These are phyloP conservation scores for Phalacrocorax aristotelis DNA, from an alignment of 2,113 vertebrate genomes.

Conservation along the genomic window DNA sequence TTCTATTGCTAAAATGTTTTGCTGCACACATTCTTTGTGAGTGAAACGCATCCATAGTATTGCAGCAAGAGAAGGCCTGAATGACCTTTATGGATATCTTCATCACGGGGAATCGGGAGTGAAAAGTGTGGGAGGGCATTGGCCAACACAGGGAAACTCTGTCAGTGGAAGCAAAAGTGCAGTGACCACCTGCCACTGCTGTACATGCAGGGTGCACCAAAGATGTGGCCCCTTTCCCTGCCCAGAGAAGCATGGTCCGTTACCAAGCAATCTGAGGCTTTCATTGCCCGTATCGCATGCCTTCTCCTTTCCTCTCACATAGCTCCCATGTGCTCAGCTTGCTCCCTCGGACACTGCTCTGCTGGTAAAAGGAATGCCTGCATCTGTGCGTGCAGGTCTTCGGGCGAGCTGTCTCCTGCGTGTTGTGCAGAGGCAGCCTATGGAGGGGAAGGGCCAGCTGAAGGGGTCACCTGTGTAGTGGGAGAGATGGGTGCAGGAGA, in stretches of 20 bases:
- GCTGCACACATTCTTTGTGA: neutral
- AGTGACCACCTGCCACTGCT: neutral
- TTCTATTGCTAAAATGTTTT: neutral
- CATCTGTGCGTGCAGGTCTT: neutral
- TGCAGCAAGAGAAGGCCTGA: neutral
- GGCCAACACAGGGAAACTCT: neutral
- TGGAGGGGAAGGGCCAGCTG: rapidly evolving
- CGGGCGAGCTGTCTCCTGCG: rapidly evolving
- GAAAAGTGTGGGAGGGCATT: neutral
- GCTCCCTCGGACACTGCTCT: neutral
- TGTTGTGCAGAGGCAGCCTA: rapidly evolving
- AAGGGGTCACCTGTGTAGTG: rapidly evolving
- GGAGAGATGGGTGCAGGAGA: neutral
- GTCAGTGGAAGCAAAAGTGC: neutral
- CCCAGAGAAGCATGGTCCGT: neutral
- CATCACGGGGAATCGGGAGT: rapidly evolving
- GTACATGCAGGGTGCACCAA: rapidly evolving
- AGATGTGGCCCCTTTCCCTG: neutral
- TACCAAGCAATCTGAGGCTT: too few species aligned
- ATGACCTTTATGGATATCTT: neutral
- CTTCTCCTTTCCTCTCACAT: neutral
- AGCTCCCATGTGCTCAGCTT: neutral
- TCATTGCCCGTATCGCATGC: too few species aligned
- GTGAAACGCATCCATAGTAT: neutral
- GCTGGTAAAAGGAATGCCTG: too few species aligned